Evolutionary conservation across 2,888 invertebrate species (phyloP).

Genomic region (Conomelus anceps): DNA sequence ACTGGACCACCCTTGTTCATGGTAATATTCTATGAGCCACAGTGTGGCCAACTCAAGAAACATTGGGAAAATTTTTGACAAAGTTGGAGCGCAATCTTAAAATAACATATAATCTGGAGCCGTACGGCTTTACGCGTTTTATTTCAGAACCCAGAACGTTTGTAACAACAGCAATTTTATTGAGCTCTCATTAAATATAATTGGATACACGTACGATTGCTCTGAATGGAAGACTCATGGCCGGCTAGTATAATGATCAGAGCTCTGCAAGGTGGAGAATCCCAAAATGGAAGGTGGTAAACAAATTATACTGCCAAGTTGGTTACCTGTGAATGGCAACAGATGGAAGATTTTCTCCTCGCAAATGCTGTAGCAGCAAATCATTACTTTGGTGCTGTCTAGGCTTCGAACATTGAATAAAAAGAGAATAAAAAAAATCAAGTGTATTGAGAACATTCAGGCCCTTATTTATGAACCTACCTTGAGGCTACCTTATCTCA

Average conservation of each 20-base stretch:
- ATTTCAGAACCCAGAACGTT: background rate
- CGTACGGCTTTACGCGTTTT: too few relatives aligned
- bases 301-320: background rate
- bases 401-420: too few relatives aligned
- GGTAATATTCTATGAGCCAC: too few relatives aligned
- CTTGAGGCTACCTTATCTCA: too few relatives aligned
- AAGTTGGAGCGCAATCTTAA: background rate
- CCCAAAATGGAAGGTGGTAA: background rate
- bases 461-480: too few relatives aligned
- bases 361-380: background rate
- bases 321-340: background rate
- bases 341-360: background rate
- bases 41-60: too few relatives aligned
- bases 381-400: too few relatives aligned
- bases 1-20: too few relatives aligned
- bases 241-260: background rate
- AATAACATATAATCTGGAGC: background rate
- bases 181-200: background rate
- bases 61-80: too few relatives aligned
- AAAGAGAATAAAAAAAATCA: too few relatives aligned
- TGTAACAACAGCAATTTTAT: background rate
- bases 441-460: too few relatives aligned
- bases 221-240: background rate
- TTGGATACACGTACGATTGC: background rate
- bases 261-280: background rate